Conservation (phyloP, 2,113 vertebrate genomes). For the Paradoxurus hermaphroditus region DNA sequence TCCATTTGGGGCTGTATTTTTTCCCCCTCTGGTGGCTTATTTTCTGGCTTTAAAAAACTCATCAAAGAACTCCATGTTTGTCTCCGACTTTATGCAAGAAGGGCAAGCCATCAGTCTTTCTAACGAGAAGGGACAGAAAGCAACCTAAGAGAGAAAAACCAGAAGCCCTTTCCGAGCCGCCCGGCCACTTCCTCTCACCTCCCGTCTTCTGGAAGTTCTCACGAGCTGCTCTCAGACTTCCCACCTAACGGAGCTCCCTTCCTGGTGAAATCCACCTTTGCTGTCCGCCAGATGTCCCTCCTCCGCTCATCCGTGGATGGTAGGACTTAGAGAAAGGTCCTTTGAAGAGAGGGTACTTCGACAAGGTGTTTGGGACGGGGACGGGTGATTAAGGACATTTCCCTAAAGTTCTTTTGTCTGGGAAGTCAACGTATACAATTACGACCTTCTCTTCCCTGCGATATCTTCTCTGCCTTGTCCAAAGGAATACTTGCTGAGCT, state of each 20-base stretch:
- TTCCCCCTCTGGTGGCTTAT: not conserved
- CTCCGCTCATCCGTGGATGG: rapidly evolving
- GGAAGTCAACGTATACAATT: not conserved
- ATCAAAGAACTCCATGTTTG: not conserved
- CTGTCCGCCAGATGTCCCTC: not conserved
- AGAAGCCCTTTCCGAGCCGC: not conserved
- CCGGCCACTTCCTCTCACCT: rapidly evolving
- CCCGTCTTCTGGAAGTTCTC: not conserved
- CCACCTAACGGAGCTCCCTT: not conserved
- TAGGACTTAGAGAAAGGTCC: not conserved
- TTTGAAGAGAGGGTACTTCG: not conserved
- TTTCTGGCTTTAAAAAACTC: conserved; percentile 31
- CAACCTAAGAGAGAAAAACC: not conserved
- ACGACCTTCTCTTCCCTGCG: not conserved
- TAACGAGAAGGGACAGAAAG: not conserved
- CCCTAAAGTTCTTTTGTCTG: not conserved
- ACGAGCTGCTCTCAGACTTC: not conserved
- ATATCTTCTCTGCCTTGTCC: not conserved
- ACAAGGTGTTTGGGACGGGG: rapidly evolving
- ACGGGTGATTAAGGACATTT: not conserved
- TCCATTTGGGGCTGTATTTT: conserved; percentile 30
- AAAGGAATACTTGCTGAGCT: not conserved
- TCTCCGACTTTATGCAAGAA: conserved; percentile 10
- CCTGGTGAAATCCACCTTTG: rapidly evolving
- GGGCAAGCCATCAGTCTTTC: not conserved